phyloP scores from a whole-genome alignment of 2,888 invertebrate species.

The Labia minor region DNA sequence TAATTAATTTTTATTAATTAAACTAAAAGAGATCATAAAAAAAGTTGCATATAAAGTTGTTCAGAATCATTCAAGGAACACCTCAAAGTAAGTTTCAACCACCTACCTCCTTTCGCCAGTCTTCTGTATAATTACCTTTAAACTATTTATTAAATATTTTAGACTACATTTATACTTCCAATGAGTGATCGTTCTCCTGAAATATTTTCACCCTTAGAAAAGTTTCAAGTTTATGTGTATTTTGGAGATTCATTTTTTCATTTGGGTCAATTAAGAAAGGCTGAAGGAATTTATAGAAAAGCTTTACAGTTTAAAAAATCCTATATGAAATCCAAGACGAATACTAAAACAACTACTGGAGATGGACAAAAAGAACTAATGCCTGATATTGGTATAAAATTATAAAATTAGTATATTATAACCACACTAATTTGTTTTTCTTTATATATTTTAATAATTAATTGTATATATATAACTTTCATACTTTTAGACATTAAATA shows the following conservation, averaged over 20 bases:
- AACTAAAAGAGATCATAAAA: no score
- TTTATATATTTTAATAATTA: slow-evolving; percentile 15
- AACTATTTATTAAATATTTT: slow-evolving; percentile 28
- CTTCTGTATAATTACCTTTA: no score
- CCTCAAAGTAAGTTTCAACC: no score
- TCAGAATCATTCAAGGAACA: no score
- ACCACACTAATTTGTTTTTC: slow-evolving; percentile 13
- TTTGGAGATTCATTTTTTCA: slow-evolving; percentile 60
- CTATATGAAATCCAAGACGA: slow-evolving; percentile 43
- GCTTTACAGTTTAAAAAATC: slow-evolving; percentile 54
- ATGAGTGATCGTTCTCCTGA: slow-evolving; percentile 55
- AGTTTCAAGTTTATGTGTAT: slow-evolving; percentile 56
- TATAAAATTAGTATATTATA: no score
- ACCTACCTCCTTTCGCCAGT: no score
- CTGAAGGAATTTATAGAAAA: slow-evolving; percentile 54
- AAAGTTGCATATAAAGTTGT: no score
- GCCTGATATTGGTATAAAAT: slow-evolving; percentile 41
- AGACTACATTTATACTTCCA: slow-evolving; percentile 56
- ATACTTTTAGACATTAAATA: slow-evolving; percentile 51
- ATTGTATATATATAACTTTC: neutral
- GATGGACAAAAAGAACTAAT: slow-evolving; percentile 42
- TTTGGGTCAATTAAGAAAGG: slow-evolving; percentile 52
- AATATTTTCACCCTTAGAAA: slow-evolving; percentile 45
- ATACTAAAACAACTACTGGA: slow-evolving; percentile 36
- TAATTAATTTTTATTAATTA: no score